Base-by-base conservation (phyloP, 2,797 vertebrate genomes). In the Syngnathus rostellatus region DNA sequence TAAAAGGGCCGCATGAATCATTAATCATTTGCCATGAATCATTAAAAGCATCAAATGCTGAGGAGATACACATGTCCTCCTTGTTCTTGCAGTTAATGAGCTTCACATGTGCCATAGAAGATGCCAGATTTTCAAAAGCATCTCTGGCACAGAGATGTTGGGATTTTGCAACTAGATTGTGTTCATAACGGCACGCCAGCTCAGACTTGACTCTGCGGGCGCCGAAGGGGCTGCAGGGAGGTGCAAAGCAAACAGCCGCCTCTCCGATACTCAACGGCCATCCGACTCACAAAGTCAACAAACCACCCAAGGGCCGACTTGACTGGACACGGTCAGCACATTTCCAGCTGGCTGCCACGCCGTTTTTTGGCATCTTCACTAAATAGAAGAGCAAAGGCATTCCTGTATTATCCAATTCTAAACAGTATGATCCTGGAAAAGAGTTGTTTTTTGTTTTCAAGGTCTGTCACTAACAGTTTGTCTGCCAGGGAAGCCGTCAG, bases 221-320 rank as follows among this genome's bases (percentile, higher is more conserved):
- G 69, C 19, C 8, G 67, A 31, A 74, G 31, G 69, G 70, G 41
- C 59, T 81, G 68, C 78, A 85, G 85, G 83, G 72, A 76, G 66
- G 79, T 77, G 80, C 78, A 76, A 75, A 74, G 70, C 77, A 86
- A 85, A 90, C 83, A 85, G 81, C 75, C 70, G 77, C 76, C 69
- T 74, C 68, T 43, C 45, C 45, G 46, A 16, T 19, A 77, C 72
- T 62, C 72, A 80, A 51, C 65, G 75, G 75, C 71, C 69, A 67
- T 65, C 77, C 79, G 77, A 82, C 85, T 62, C 76, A 79, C 79
- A 81, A 85, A 87, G 76, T 86, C 85, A 82, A 85, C 81, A 83
- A 68, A 63, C 63, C 73, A 73, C 75, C 63, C 70, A 73, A 58
- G 31, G 81, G 70, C 77, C 68, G 77, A 70, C 77, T 76, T 69